Conservation (phyloP, 2,113 vertebrate genomes). For the Motacilla alba region DNA sequence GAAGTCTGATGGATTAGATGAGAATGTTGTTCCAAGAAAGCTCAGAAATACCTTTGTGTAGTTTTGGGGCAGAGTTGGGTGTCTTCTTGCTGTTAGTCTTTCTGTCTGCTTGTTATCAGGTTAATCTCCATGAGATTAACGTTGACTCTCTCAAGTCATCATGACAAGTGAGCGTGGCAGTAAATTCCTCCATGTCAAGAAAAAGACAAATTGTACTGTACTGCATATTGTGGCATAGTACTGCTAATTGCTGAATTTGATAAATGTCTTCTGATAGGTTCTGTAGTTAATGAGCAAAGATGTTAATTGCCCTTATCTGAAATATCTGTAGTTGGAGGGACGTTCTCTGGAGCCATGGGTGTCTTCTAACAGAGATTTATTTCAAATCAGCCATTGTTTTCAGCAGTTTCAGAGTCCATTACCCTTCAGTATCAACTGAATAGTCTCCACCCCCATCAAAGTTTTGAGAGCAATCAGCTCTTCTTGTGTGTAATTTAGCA, state of each 20-base stretch:
- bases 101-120: neutral
- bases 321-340: constrained; percentile 11
- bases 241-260: constrained; percentile 46
- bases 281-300: constrained; percentile 45
- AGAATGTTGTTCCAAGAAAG: neutral
- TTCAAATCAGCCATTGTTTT: constrained; percentile 35
- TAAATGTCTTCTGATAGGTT: constrained; percentile 38
- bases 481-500: neutral
- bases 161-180: neutral
- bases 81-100: neutral
- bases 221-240: neutral
- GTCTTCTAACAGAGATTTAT: constrained; percentile 47
- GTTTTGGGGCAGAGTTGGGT: neutral
- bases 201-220: neutral
- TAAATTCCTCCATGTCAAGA: constrained; percentile 38
- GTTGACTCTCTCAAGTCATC: neutral
- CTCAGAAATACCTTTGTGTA: neutral
- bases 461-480: neutral
- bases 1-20: neutral
- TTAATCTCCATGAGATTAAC: neutral
- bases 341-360: neutral
- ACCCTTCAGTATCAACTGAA: neutral
- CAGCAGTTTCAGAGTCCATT: constrained; percentile 38
- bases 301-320: constrained; percentile 58
- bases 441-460: constrained; percentile 4